A percentile compares a stretch with the other conserved stretches of the same genome.
Conservation (phyloP, 2,888 invertebrate genomes). For the Polylopha cassiicola region DNA sequence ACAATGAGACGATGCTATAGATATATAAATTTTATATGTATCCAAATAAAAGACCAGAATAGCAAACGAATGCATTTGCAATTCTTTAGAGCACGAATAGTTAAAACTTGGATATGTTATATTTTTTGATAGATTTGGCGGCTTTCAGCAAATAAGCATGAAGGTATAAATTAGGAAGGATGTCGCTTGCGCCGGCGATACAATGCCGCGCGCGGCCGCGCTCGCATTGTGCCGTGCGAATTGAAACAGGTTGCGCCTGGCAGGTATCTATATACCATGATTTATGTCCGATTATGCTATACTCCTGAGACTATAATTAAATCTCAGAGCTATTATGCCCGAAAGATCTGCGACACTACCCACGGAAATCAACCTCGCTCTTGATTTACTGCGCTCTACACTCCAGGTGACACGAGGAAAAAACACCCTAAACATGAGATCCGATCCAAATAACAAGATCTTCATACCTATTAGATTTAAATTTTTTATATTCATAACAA, state of each 20-base stretch:
- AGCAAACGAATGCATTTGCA: slow-evolving; percentile 55
- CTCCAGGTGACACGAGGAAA: not conserved
- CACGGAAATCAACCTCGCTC: slow-evolving; percentile 30
- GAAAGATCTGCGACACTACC: slow-evolving; percentile 63
- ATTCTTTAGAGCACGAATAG: slow-evolving; percentile 52
- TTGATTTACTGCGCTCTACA: slow-evolving; percentile 20
- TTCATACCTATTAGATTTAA: too few relatives aligned
- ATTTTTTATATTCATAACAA: too few relatives aligned
- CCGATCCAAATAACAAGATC: too few relatives aligned
- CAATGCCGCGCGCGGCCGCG: slow-evolving; percentile 48
- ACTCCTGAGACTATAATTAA: slow-evolving; percentile 68
- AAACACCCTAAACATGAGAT: not conserved
- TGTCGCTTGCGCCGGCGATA: slow-evolving; percentile 51
- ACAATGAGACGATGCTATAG: slow-evolving; percentile 58
- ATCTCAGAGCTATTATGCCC: slow-evolving; percentile 65
- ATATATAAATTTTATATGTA: slow-evolving; percentile 62
- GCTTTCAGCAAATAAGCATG: slow-evolving; percentile 64
- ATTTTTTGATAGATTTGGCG: slow-evolving; percentile 52
- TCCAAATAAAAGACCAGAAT: slow-evolving; percentile 54
- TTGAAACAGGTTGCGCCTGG: slow-evolving; percentile 74
- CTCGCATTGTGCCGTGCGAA: slow-evolving; percentile 63
- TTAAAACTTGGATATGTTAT: slow-evolving; percentile 53
- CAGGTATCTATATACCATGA: slow-evolving; percentile 71
- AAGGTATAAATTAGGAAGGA: slow-evolving; percentile 69
- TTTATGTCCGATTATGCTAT: slow-evolving; percentile 72